These are phyloP conservation scores for Patella vulgata DNA, from an alignment of 1,140 invertebrate species.

Conservation along the genomic window DNA sequence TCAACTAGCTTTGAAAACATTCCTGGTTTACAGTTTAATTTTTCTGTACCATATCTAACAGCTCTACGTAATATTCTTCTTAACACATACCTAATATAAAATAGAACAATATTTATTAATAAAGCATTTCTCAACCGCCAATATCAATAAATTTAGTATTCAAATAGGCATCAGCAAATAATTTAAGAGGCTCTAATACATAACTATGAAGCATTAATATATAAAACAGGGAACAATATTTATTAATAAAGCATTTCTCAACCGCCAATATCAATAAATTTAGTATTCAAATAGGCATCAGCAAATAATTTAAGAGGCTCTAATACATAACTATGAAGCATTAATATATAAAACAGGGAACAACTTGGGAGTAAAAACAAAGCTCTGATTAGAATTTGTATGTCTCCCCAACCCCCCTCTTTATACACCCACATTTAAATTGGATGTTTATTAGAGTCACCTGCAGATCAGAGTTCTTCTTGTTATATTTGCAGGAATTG, in stretches of 20 bases:
- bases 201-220: no score
- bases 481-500: no score
- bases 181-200: neutral
- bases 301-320: neutral
- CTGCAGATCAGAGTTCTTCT: no score
- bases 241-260: neutral
- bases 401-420: no score
- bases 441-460: no score
- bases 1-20: slow-evolving; percentile 84
- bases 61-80: slow-evolving; percentile 91
- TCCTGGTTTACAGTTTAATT: slow-evolving; percentile 94
- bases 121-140: no score
- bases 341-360: no score
- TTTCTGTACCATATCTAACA: slow-evolving; percentile 94
- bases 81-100: slow-evolving; percentile 76
- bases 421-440: no score
- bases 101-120: slow-evolving; percentile 1
- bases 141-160: neutral
- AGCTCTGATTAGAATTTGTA: no score
- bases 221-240: neutral
- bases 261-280: neutral
- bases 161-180: neutral
- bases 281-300: neutral
- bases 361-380: no score
- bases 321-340: neutral